phyloP scores from a whole-genome alignment of 2,888 invertebrate species.

The Priocnemis perturbator region DNA sequence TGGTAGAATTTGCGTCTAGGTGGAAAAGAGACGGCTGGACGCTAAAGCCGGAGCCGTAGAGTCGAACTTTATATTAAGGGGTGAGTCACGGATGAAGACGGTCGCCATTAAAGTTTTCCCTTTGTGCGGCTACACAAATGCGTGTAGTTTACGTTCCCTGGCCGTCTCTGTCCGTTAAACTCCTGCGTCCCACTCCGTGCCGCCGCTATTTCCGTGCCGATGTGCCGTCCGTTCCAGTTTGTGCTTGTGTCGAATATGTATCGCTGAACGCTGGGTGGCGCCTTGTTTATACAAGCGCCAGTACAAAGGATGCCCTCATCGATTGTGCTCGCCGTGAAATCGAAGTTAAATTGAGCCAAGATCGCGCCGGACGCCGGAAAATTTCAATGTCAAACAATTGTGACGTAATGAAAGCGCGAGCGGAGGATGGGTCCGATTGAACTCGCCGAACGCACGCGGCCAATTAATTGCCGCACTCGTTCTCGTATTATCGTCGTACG shows the following conservation, averaged over 20 bases:
- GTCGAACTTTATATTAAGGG: constrained; percentile 21
- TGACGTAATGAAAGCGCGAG: background rate
- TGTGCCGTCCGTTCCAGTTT: constrained; percentile 4
- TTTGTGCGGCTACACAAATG: background rate
- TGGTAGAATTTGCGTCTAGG: too few relatives aligned
- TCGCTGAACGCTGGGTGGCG: too few relatives aligned
- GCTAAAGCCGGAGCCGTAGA: background rate
- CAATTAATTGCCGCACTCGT: too few relatives aligned
- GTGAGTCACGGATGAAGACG: constrained; percentile 11
- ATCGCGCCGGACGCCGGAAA: background rate
- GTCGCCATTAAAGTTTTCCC: constrained; percentile 19
- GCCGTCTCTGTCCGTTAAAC: too few relatives aligned
- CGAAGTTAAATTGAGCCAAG: background rate
- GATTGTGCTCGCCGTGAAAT: constrained; percentile 2
- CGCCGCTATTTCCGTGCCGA: constrained; percentile 30
- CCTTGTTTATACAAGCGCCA: constrained; percentile 9
- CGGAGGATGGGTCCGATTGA: background rate
- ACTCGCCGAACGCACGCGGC: too few relatives aligned
- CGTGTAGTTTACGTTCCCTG: constrained; percentile 20
- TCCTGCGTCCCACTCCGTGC: background rate
- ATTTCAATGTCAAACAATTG: constrained; percentile 3
- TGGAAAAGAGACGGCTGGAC: too few relatives aligned
- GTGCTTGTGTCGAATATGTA: too few relatives aligned
- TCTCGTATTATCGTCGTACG: too few relatives aligned
- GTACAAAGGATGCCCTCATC: constrained; percentile 8